Conservation (phyloP, 2,888 invertebrate species). For the Polia nebulosa region DNA sequence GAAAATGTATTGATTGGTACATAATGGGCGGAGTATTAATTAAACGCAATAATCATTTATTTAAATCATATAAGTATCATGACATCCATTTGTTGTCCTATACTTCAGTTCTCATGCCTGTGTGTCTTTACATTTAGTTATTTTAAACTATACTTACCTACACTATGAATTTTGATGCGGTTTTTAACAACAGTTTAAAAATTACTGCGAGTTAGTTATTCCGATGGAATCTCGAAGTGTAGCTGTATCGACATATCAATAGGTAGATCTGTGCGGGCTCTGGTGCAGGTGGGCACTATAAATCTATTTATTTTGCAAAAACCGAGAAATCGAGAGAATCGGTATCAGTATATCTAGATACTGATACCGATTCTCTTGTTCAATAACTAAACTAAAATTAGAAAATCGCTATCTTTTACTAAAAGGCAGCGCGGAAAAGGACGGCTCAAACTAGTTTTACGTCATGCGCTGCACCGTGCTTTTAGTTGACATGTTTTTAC, state of each 20-base stretch:
- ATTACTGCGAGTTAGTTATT: neutral
- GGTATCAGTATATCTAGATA: no score
- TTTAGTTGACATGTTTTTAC: no score
- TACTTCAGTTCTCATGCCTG: neutral
- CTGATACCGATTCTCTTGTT: no score
- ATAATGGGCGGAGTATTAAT: neutral
- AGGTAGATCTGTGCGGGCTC: no score
- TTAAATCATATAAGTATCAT: neutral
- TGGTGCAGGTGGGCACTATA: neutral
- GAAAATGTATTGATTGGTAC: constrained; percentile 22
- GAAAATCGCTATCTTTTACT: no score
- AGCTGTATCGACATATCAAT: neutral
- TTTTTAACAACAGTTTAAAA: neutral
- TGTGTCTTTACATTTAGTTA: neutral
- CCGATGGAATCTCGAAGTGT: neutral
- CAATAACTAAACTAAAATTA: no score
- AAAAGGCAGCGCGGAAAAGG: no score
- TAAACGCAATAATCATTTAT: neutral
- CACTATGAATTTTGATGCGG: neutral
- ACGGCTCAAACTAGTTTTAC: no score
- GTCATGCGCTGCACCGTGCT: no score
- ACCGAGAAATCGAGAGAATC: no score
- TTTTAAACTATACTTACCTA: neutral
- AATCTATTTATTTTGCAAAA: neutral
- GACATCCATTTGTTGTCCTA: neutral